Evolutionary conservation across 1,140 invertebrate genomes (phyloP), one percentile per base, ranked within the genome.

Genomic region (Drosophila murphyi): DNA sequence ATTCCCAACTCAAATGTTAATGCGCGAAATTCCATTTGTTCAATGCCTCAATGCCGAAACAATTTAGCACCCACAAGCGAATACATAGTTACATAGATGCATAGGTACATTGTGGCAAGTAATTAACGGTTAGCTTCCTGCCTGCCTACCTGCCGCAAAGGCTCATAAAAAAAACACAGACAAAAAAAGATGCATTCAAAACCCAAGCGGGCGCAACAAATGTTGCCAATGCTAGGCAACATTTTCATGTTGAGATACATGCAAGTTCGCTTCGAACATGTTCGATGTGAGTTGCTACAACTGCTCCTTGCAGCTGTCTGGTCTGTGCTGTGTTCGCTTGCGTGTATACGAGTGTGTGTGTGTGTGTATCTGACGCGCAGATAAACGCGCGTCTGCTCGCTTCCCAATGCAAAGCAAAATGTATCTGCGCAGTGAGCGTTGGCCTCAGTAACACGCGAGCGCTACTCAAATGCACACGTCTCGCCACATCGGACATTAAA

Each of bases 401-500:
- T 39, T 39, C 3, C 37, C 10, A 56, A 50, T 34, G 39, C 48
- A 48, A 76, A 78, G 71, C 67, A 86, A 86, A 86, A 86, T 82
- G 82, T 86, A 86, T 86, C 82, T 86, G 82, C 82, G 82, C 82
- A 78, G 54, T 75, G 78, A 81, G 82, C 72, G 76, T 39, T 29
- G 43, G 68, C 68, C 75, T 86, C 82, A 86, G 82, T 81, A 86
- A 86, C 78, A 81, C 82, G 82, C 82, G 82, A 86, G 70, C 82
- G 78, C 75, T 80, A 72, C 74, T 60, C 74, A 72, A 78, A 56
- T 70, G 64, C 76, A 78, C 75, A 73, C 69, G 64, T 65, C 48
- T 71, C 45, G 35, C 48, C 20, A 20, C 20, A 20, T 20, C 61
- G 55, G 50, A 73, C 52, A 55, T 34, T 51, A 32, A 65, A 51